Evolutionary conservation across 1,140 invertebrate genomes (phyloP).

Genomic region (Teleogryllus occipitalis): DNA sequence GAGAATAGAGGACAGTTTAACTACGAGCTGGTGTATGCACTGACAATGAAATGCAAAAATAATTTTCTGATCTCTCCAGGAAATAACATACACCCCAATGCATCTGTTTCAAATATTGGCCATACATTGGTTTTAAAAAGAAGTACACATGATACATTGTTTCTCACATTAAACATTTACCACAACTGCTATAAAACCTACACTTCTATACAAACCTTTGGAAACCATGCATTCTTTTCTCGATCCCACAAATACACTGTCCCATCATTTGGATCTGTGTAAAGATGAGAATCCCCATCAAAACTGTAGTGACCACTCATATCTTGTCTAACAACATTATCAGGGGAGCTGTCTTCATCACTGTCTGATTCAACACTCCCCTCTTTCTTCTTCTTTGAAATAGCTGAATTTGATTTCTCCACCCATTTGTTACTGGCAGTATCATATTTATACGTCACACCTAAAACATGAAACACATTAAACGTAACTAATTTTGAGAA

Average conservation of each 20-base stretch:
- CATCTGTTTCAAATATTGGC: no score
- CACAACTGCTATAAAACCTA: not conserved
- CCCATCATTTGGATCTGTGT: slow-evolving; percentile 77
- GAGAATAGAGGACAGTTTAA: no score
- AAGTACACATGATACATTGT: not conserved
- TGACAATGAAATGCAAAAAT: no score
- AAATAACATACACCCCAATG: no score
- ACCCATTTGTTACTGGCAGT: slow-evolving; percentile 52
- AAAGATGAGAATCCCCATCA: slow-evolving; percentile 69
- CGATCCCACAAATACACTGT: slow-evolving; percentile 86
- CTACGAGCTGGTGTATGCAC: no score
- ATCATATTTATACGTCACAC: slow-evolving; percentile 32
- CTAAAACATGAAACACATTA: slow-evolving; percentile 23
- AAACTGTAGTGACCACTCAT: slow-evolving; percentile 51
- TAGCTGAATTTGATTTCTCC: slow-evolving; percentile 34
- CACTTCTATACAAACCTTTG: slow-evolving; percentile 51
- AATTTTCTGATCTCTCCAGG: no score
- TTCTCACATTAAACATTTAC: not conserved
- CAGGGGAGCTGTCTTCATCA: slow-evolving; percentile 30
- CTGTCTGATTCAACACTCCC: slow-evolving; percentile 35
- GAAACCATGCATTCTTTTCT: slow-evolving; percentile 89
- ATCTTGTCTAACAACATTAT: slow-evolving; percentile 33
- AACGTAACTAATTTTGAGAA: not conserved
- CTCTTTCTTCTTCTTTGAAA: slow-evolving; percentile 22
- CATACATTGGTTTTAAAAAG: no score